Base-by-base conservation (phyloP, 2,888 invertebrate genomes). In the Serripes groenlandicus region DNA sequence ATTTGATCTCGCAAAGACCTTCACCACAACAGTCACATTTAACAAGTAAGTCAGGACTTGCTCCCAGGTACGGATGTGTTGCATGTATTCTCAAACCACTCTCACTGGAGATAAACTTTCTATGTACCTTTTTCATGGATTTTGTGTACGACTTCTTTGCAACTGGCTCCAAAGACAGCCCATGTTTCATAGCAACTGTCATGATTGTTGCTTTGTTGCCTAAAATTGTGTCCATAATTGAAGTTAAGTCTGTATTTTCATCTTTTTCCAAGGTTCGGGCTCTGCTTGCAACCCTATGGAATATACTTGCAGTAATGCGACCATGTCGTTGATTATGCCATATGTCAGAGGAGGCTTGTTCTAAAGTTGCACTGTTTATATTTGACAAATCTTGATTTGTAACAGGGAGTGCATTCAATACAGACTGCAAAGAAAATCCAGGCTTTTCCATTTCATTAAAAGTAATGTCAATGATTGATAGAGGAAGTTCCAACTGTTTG, bases 111-210 rank as follows among this genome's bases (percentile, higher is more conserved):
- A 58, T 60, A 32, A 80, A 81, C 30, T 75, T 66, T 37, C 71
- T 73, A 34, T 84, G 84, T 9, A n/a, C 52, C 21, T 62, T 71
- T 35, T 42, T 60, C 75, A 72, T 72, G n/a, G n/a, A n/a, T 21
- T 62, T 42, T 11, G 21, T 35, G 32, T 84, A 84, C 0, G 15
- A 23, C 23, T 58, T 62, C 35, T 81, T 84, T 1, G 80, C 80
- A 30, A 34, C n/a, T 21, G 75, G 72, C 56, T 81, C 81, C 32
- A 81, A 11, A 1, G 75, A 81, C 21, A 81, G 42, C 15, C 84
- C 81, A 75, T 84, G 78, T 42, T 84, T 84, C 84, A 84, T 84
- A 32, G 81, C 84, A 26, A 54, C 32, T 21, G 78, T 85, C 37
- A n/a, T 72, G 5, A 28, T 26, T 18, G 3, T 15, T 18, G 23